Evolutionary conservation across 2,797 vertebrate species (phyloP).

Genomic region (Cetoscarus ocellatus): DNA sequence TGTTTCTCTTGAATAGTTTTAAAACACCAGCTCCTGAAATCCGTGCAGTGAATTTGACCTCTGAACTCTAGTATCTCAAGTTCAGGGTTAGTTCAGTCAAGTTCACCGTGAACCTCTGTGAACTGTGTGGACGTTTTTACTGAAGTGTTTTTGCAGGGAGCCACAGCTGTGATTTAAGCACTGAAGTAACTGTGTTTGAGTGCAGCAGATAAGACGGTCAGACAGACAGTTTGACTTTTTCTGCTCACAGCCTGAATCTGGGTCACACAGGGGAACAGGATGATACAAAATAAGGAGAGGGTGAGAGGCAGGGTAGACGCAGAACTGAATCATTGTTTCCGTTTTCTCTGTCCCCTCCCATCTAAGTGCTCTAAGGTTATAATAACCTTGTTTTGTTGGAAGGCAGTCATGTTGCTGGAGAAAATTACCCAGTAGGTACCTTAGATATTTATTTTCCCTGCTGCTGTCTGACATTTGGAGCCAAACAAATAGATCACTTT

Average conservation of each 20-base stretch:
- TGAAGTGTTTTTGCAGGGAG: neutral
- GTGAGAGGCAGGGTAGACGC: neutral
- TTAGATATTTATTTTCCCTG: too few species aligned
- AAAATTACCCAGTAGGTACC: too few species aligned
- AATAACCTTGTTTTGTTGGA: too few species aligned
- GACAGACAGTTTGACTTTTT: conserved; percentile 12
- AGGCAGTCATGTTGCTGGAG: too few species aligned
- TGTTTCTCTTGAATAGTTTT: neutral
- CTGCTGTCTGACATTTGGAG: too few species aligned
- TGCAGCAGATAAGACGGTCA: conserved; percentile 1
- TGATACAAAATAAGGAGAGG: neutral
- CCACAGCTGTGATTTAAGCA: neutral
- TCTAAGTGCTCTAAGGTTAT: too few species aligned
- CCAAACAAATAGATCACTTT: too few species aligned
- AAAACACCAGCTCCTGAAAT: neutral
- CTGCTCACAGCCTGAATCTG: conserved; percentile 4
- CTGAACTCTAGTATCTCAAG: neutral
- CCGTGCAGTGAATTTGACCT: neutral
- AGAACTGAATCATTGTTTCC: neutral
- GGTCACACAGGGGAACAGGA: conserved; percentile 9
- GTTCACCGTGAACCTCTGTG: neutral
- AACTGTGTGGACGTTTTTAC: neutral
- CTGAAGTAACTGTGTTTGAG: neutral
- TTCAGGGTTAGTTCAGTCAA: neutral
- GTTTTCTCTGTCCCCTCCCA: too few species aligned